Conservation (phyloP, 2,888 invertebrate genomes). For the Clepsis dumicolana region DNA sequence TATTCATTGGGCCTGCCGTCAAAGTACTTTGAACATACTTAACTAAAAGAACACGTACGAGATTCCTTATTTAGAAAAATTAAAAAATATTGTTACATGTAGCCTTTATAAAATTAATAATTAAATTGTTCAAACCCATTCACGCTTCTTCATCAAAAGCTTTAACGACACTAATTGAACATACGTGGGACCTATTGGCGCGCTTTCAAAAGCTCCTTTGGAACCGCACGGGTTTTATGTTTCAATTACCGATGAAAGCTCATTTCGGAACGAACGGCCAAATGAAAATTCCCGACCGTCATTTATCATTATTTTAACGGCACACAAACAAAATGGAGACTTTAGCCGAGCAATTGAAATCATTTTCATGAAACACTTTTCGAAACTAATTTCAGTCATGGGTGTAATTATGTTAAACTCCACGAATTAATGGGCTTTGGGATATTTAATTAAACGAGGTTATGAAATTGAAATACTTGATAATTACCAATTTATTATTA, state of each 20-base stretch:
- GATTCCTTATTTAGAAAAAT: too few species aligned
- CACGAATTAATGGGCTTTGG: neutral
- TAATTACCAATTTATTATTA: neutral
- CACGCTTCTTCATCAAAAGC: neutral
- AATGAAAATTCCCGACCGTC: constrained; percentile 52
- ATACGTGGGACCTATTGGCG: neutral
- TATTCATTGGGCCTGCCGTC: neutral
- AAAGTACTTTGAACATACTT: neutral
- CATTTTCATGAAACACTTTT: constrained; percentile 27
- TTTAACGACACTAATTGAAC: neutral
- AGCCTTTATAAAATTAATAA: neutral
- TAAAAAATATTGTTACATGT: neutral
- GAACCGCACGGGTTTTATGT: constrained; percentile 14
- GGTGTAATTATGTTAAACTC: neutral
- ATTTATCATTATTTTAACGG: constrained; percentile 56
- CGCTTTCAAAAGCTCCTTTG: constrained; percentile 17
- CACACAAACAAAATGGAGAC: constrained; percentile 51
- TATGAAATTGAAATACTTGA: constrained; percentile 5
- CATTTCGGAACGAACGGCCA: constrained; percentile 46
- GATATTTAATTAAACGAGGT: neutral
- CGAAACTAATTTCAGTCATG: constrained; percentile 27
- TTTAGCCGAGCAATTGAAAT: constrained; percentile 26
- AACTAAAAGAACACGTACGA: neutral
- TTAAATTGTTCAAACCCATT: neutral
- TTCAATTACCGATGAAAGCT: constrained; percentile 43